phyloP scores from a whole-genome alignment of 1,140 invertebrate genomes.

The Battus philenor region DNA sequence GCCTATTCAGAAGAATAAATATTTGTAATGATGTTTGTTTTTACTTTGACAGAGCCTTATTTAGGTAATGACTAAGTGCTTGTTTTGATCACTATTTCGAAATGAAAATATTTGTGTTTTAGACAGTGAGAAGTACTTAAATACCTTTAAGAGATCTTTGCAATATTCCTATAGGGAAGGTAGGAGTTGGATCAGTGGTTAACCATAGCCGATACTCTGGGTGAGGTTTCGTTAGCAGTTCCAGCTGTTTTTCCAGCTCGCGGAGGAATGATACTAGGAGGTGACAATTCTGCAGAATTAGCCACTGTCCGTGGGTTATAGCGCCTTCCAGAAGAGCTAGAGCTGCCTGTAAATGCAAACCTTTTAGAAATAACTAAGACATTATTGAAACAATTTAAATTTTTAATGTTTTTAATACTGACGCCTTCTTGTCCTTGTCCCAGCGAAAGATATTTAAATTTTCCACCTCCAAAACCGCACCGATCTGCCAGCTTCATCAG shows the following conservation, averaged over 20 bases:
- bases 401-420: constrained; percentile 19
- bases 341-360: constrained; percentile 76
- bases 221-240: constrained; percentile 86
- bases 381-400: no score
- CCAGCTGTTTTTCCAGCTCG: constrained; percentile 88
- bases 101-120: no score
- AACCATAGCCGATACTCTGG: constrained; percentile 95
- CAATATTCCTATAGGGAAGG: constrained; percentile 92
- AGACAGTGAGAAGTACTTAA: no score
- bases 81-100: no score
- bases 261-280: constrained; percentile 87
- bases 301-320: constrained; percentile 87
- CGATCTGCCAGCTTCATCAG: constrained; percentile 90
- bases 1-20: no score
- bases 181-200: constrained; percentile 89
- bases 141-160: constrained; percentile 90
- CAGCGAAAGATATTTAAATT: constrained; percentile 89
- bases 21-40: no score
- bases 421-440: constrained; percentile 92
- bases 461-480: constrained; percentile 81
- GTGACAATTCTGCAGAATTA: constrained; percentile 95
- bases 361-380: no score
- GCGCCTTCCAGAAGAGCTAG: constrained; percentile 83
- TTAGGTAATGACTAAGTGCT: no score
- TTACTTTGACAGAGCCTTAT: no score